Evolutionary conservation across 2,888 invertebrate genomes (phyloP).

Genomic region (Dynastes hyllus): DNA sequence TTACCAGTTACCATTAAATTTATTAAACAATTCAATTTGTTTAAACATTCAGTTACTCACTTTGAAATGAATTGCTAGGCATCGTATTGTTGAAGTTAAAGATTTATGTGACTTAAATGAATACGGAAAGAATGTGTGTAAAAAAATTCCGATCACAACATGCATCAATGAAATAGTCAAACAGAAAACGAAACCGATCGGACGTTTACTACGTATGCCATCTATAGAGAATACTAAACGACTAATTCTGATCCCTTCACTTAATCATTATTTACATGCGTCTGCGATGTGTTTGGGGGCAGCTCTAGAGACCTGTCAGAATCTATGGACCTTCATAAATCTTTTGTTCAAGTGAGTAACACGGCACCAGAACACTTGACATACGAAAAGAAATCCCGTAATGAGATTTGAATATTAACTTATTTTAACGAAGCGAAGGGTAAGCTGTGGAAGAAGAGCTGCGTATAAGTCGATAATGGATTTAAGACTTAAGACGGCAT

Average conservation of each 20-base stretch:
- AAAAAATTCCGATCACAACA: neutral
- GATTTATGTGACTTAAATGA: neutral
- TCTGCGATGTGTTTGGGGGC: conserved; percentile 23
- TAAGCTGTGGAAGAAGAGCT: neutral
- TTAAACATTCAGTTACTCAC: no score
- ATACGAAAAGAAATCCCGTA: conserved; percentile 32
- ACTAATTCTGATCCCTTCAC: conserved; percentile 28
- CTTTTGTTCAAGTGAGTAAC: conserved; percentile 46
- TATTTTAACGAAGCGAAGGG: neutral
- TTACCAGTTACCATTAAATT: no score
- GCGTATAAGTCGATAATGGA: conserved; percentile 41
- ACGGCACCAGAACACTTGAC: conserved; percentile 34
- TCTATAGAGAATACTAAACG: conserved; percentile 24
- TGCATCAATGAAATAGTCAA: conserved; percentile 15
- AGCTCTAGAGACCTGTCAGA: conserved; percentile 39
- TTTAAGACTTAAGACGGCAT: conserved; percentile 33
- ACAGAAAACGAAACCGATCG: conserved; percentile 21
- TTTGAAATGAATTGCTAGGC: no score
- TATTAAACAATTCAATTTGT: no score
- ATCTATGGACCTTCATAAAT: conserved; percentile 48
- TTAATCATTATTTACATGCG: conserved; percentile 25
- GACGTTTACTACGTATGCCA: neutral
- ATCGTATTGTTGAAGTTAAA: neutral
- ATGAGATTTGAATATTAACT: conserved; percentile 46
- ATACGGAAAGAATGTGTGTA: neutral